Conservation (phyloP, 2,113 vertebrate species). For the Stegostoma tigrinum region DNA sequence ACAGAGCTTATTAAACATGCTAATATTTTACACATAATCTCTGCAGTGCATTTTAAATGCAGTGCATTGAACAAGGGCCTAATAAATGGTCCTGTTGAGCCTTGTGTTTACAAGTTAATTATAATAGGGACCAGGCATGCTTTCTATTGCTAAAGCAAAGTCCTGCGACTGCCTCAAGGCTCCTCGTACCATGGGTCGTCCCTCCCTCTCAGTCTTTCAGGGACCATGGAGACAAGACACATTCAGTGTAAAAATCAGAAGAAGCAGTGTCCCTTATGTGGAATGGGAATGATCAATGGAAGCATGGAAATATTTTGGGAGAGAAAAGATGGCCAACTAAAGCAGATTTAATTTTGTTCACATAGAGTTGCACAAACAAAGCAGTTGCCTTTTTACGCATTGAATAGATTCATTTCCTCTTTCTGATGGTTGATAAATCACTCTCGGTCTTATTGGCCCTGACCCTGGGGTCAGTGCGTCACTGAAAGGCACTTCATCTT, state of each 20-base stretch:
- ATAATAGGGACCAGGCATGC: background rate
- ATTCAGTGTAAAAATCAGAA: slow-evolving; percentile 9
- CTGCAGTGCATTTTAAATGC: background rate
- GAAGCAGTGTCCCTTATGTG: background rate
- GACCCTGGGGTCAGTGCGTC: slow-evolving; percentile 24
- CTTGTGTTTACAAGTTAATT: background rate
- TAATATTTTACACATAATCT: background rate
- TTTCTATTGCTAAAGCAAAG: background rate
- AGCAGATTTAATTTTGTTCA: slow-evolving; percentile 4
- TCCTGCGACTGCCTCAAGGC: background rate
- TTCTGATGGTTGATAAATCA: slow-evolving; percentile 26
- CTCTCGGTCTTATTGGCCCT: slow-evolving; percentile 34
- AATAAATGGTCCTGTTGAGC: background rate
- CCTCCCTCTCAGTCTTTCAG: background rate
- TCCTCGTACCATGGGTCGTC: background rate
- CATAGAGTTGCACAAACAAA: slow-evolving; percentile 15
- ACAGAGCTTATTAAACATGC: background rate
- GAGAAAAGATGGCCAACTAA: slow-evolving; percentile 22
- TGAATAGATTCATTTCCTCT: slow-evolving; percentile 31
- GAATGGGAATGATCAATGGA: background rate
- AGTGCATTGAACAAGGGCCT: background rate
- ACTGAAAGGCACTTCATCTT: slow-evolving; percentile 37
- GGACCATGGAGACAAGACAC: background rate
- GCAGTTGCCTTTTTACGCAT: background rate
- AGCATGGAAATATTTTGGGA: slow-evolving; percentile 23